Base-by-base conservation (phyloP, 2,113 vertebrate genomes). In the Festucalex cinctus region DNA sequence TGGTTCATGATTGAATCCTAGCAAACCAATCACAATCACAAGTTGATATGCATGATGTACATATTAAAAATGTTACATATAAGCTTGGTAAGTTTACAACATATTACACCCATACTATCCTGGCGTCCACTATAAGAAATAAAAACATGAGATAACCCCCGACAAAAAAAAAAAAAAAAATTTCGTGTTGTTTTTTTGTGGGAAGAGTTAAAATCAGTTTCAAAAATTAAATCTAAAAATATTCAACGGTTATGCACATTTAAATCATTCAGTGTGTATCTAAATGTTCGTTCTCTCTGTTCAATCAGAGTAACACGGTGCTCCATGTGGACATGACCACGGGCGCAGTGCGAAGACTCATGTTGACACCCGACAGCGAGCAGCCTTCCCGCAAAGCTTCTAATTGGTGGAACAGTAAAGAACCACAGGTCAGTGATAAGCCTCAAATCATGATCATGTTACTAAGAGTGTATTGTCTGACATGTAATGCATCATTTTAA, bases 351-450 rank as follows among this genome's bases (percentile, higher is more conserved):
- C 92, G 81, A 41, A 91, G 88, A 7, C 91, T 99, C 35, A 0
- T 91, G 35, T 71, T 97, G 28, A 89, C 89, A 58, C 79, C 88
- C 1, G 90, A 92, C 64, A 69, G 58, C 28, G 88, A 92, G 1
- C 85, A 82, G 12, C 64, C 90, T 41, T 26, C 85, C 7, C 36
- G 84, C 79, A 93, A 70, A 76, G 46, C 83, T 5, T 91, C 92
- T 0, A 90, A 79, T 22, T 98, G 95, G 95, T 99, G 96, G 96
- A 94, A 56, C 78, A 94, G 61, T 65, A 95, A 93, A 70, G 92
- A 95, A 17, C 88, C 90, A 9, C 72, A 66, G 89, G 96, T 98
- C 80, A 90, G 78, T 0, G 48, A 60, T 63, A 35, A 57, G 14
- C 16, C 28, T 32, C 54, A 54, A 54, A 57, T 57, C 4, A 16